Base-by-base conservation (phyloP, 2,113 vertebrate genomes). In the Stigmatopora nigra region DNA sequence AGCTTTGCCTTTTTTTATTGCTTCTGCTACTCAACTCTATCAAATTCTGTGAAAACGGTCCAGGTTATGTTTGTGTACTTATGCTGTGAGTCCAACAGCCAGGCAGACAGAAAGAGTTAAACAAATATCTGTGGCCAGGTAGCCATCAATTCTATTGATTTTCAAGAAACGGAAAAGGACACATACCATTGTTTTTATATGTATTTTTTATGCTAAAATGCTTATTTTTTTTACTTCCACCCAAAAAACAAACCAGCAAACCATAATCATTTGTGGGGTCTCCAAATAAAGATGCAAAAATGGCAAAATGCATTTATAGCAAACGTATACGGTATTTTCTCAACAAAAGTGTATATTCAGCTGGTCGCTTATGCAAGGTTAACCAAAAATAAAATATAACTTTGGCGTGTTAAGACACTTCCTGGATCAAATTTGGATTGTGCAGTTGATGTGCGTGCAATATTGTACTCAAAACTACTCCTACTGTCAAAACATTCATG, bases 11-110 rank as follows among this genome's bases (percentile, higher is more conserved):
- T 20, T 20, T 20, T 20, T 45, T 61, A 22, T 15, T 15, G 12
- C 38, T 6, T 44, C n/a, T 38, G 35, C 53, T 22, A 56, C 22
- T 19, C 36, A 7, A 20, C n/a, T 45, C 38, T n/a, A 61, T 45
- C 59, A 61, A 61, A 61, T 61, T 61, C 59, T 41, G 22, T 61
- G 59, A 45, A 61, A 61, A 61, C 1, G 22, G 41, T 14, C 59
- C 41, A 7, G 59, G 59, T 61, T 38, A 61, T 7, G 17, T 61
- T 61, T 61, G 59, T 25, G 59, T 45, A 46, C 44, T 61, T 41
- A 11, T 45, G 6, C 38, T 22, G 19, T 8, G 41, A 46, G 59
- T 61, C 41, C 59, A 61, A 14, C 19, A 61, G 19, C 44, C 59
- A 61, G 59, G 38, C 8, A 41, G 22, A 41, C 13, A 45, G 38